These are phyloP conservation scores for Hypocryptadius cinnamomeus DNA, from an alignment of 2,113 vertebrate genomes.

Conservation along the genomic window DNA sequence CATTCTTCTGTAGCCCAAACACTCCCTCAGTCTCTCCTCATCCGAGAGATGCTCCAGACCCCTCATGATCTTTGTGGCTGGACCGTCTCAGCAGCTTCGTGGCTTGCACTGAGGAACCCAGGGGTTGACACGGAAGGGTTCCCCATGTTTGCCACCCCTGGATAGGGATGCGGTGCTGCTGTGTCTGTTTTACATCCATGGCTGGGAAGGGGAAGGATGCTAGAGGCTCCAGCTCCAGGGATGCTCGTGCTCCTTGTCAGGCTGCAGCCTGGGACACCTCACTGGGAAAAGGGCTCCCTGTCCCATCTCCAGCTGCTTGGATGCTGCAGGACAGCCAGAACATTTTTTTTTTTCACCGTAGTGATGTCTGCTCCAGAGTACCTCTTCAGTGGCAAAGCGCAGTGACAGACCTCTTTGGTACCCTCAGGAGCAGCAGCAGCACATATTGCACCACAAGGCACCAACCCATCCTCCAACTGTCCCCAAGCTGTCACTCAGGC, in stretches of 20 bases:
- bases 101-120: not conserved
- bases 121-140: too few species aligned
- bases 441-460: not conserved
- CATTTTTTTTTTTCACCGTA: rapidly evolving
- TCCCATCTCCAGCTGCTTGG: rapidly evolving
- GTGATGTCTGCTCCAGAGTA: not conserved
- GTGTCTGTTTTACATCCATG: rapidly evolving
- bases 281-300: rapidly evolving
- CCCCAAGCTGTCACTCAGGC: not conserved
- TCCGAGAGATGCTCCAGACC: not conserved
- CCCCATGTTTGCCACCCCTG: rapidly evolving
- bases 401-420: not conserved
- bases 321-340: not conserved
- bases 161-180: not conserved
- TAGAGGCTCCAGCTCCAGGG: not conserved
- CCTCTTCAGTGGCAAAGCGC: not conserved
- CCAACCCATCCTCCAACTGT: rapidly evolving
- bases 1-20: not conserved
- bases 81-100: not conserved
- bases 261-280: not conserved
- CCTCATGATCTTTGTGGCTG: not conserved
- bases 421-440: not conserved
- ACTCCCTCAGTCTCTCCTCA: not conserved
- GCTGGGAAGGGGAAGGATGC: too few species aligned
- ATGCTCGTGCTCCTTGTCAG: too few species aligned